Evolutionary conservation across 2,888 invertebrate species (phyloP), one percentile per base, ranked within the genome.

Genomic region (Andrena chrysosceles): DNA sequence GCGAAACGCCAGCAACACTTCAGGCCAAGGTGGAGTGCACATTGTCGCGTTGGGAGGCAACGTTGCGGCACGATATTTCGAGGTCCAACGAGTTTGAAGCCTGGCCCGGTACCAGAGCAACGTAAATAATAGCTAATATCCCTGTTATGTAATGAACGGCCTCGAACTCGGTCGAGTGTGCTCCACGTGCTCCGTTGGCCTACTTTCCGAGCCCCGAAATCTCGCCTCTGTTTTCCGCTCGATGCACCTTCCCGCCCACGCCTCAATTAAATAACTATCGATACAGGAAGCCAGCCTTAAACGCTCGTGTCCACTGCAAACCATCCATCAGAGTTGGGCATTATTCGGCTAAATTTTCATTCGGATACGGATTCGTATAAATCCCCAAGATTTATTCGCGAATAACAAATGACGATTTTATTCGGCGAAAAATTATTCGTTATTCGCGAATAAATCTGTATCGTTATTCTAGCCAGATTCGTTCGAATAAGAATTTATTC

Each of bases 61-160:
- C 71, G 72, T 48, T 71, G 76, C 72, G 62, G 52, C 62, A 54
- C 73, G 77, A 74, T 83, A 82, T 80, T 83, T 82, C 66, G 74
- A 74, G 82, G 74, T 63, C 31, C 77, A 33, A 49, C 74, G 67
- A 31, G 52, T 75, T 80, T 35, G 71, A 80, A 74, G 81, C 59
- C 78, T 85, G 81, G 86, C 81, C 78, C 84, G 76, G 20, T 77
- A 86, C 78, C 86, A 85, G 69, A 83, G 66, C 78, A 71, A 83
- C 83, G 77, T 84, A 85, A 88, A 84, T 88, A 85, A 79, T 84
- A 84, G 78, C 81, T 81, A 81, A 87, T 84, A 87, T 87, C 75
- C 81, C 64, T 31, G 76, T 88, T 88, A 84, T 48, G 81, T 73
- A 88, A 88, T 62, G 29, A 29, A n/a, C 74, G 85, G 63, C 88